A percentile compares a stretch with the other conserved stretches of the same genome.
Evolutionary conservation across 1,140 invertebrate species (phyloP).

Genomic region (Eulimnadia texana): DNA sequence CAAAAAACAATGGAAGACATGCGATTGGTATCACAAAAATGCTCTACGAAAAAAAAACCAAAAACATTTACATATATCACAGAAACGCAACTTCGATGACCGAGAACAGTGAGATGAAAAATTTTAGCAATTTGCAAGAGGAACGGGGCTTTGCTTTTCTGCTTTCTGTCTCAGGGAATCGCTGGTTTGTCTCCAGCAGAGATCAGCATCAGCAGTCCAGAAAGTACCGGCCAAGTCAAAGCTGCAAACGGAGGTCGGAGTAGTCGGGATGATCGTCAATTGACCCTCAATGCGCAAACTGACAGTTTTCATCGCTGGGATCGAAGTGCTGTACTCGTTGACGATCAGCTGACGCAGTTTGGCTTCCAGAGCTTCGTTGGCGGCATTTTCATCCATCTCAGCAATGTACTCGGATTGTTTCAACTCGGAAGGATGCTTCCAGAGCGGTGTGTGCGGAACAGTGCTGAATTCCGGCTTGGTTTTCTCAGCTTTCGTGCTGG

Average conservation of each 20-base stretch:
- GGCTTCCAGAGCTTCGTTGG: slow-evolving; percentile 23
- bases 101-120: too few species aligned
- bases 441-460: slow-evolving; percentile 6
- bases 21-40: slow-evolving; percentile 13
- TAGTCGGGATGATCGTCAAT: slow-evolving; percentile 13
- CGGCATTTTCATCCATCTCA: slow-evolving; percentile 23
- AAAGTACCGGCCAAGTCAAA: slow-evolving; percentile 6
- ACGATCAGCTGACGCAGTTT: slow-evolving; percentile 21
- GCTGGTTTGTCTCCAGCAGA: slow-evolving; percentile 14
- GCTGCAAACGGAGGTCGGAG: neutral
- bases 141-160: slow-evolving; percentile 11
- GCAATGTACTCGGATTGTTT: slow-evolving; percentile 4
- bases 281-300: slow-evolving; percentile 15
- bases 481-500: slow-evolving; percentile 8
- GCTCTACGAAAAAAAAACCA: neutral
- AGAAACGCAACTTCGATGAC: slow-evolving; percentile 3
- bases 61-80: slow-evolving; percentile 11
- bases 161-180: slow-evolving; percentile 9
- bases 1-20: slow-evolving; percentile 6
- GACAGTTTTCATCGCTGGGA: neutral
- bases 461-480: slow-evolving; percentile 3
- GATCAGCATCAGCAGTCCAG: slow-evolving; percentile 13
- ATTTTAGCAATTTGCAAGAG: neutral
- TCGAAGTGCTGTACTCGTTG: slow-evolving; percentile 7
- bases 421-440: slow-evolving; percentile 8